These are phyloP conservation scores for Orycteropus afer DNA, from an alignment of 2,113 vertebrate species.

Conservation along the genomic window DNA sequence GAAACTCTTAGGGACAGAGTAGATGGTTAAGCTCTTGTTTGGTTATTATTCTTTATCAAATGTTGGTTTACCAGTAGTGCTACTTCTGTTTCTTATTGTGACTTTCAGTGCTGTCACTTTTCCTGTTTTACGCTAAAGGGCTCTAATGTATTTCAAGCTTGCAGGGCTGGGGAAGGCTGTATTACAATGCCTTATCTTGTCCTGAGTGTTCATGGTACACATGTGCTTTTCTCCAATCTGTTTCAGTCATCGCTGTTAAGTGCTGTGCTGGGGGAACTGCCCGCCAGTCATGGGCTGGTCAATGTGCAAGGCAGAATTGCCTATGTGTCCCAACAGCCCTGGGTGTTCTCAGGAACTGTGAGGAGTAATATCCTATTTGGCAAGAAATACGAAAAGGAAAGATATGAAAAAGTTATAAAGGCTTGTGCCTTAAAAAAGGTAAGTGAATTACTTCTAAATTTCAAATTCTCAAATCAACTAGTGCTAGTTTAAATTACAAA, in stretches of 20 bases:
- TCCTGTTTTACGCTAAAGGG: background rate
- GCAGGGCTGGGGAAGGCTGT: fast-evolving
- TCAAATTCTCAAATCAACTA: fast-evolving
- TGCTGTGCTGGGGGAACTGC: slow-evolving; percentile 93
- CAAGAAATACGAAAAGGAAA: slow-evolving; percentile 91
- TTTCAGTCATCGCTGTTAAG: slow-evolving; percentile 94
- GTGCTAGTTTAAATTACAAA: background rate
- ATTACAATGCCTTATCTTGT: fast-evolving
- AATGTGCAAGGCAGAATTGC: slow-evolving; percentile 91
- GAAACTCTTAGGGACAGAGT: background rate
- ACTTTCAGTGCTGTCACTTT: background rate
- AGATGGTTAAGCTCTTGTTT: background rate
- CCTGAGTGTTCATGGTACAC: fast-evolving
- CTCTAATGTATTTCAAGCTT: fast-evolving
- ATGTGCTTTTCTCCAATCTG: fast-evolving
- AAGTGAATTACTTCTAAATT: slow-evolving; percentile 20
- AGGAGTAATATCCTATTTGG: slow-evolving; percentile 98
- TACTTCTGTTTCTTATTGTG: background rate
- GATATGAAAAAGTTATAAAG: slow-evolving; percentile 92
- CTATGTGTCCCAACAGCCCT: slow-evolving; percentile 96
- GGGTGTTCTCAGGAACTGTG: slow-evolving; percentile 96
- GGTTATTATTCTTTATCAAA: background rate
- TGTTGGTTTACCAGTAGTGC: background rate
- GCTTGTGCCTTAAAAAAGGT: slow-evolving; percentile 96
- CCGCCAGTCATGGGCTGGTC: slow-evolving; percentile 89